Evolutionary conservation across 2,888 invertebrate species (phyloP), one percentile per base, ranked within the genome.

Genomic region (Trachelus tabidus): DNA sequence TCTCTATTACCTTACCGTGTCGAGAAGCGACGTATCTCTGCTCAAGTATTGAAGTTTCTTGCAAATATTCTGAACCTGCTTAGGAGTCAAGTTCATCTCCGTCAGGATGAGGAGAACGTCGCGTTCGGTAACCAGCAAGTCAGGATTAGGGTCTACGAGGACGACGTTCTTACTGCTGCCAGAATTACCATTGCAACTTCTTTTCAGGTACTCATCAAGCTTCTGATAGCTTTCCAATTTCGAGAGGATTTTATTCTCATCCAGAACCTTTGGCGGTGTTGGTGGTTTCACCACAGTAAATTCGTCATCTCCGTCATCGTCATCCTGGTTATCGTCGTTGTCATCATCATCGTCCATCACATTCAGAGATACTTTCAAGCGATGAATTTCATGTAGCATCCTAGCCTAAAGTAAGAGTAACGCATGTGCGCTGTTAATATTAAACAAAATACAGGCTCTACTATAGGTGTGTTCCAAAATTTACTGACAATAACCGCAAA

Each of bases 371-470:
- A 88, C 87, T 81, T 92, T 91, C 35, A 93, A 84, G 76, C 91
- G 90, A 73, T 92, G 88, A 33, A 93, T 89, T 86, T 92, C 92
- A 37, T 89, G 86, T 9, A 90, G 80, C 92, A 93, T 92, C 87
- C 89, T 91, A 75, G 90, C 89, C 93, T 93, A 11, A 15, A 31
- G 4, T 9, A 75, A 33, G 1, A 75, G 4, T 33, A 33, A 31
- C 4, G 15, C 68, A 37, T 34, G 31, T 30, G 3, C 15, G 56
- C 6, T 56, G 9, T 37, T 33, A 40, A 75, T 12, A 12, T 3
- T 73, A 31, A 74, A 15, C 1, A 77, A 77, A 75, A 75, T 37
- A 73, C 30, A n/a, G 23, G 9, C 23, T 23, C 12, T 40, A 37
- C 68, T 69, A 34, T 69, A 11, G 12, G 4, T 37, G 0, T 4